A percentile compares a stretch with the other conserved stretches of the same genome.
These are phyloP conservation scores for Desmodus rotundus DNA, from an alignment of 2,113 vertebrate species.

Conservation along the genomic window DNA sequence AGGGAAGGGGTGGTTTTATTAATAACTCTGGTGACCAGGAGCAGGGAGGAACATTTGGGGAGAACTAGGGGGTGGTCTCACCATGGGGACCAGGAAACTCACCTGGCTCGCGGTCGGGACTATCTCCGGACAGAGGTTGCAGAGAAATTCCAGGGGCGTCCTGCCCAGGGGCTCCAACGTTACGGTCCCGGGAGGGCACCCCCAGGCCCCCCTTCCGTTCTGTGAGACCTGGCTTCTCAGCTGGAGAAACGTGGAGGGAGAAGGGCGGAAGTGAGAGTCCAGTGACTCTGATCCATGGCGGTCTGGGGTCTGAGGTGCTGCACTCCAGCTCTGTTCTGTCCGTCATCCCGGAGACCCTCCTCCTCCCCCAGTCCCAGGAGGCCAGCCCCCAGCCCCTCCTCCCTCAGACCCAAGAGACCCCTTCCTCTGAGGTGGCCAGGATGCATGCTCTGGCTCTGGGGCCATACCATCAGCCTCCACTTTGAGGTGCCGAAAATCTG, in stretches of 20 bases:
- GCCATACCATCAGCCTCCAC: conserved; percentile 86
- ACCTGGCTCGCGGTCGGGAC: conserved; percentile 78
- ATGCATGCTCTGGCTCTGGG: background rate
- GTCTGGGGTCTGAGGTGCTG: background rate
- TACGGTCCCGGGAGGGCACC: conserved; percentile 37
- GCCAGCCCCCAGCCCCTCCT: too few species aligned
- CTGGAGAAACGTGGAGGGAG: background rate
- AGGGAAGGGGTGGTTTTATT: background rate
- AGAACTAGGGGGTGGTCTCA: background rate
- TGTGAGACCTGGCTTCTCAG: conserved; percentile 58
- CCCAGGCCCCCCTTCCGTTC: conserved; percentile 66
- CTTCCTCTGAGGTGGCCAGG: background rate
- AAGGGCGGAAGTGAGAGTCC: background rate
- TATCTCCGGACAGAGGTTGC: conserved; percentile 73
- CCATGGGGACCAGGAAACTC: background rate
- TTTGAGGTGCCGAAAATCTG: conserved; percentile 82
- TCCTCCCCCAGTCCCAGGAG: background rate
- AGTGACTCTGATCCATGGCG: background rate
- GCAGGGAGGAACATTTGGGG: background rate
- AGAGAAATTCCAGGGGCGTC: conserved; percentile 57
- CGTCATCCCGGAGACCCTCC: background rate
- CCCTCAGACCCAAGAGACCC: background rate
- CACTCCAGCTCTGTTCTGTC: background rate
- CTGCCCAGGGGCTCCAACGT: conserved; percentile 24
- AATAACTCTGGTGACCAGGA: background rate